Evolutionary conservation across 1,140 invertebrate genomes (phyloP).

Genomic region (Prorops nasuta): DNA sequence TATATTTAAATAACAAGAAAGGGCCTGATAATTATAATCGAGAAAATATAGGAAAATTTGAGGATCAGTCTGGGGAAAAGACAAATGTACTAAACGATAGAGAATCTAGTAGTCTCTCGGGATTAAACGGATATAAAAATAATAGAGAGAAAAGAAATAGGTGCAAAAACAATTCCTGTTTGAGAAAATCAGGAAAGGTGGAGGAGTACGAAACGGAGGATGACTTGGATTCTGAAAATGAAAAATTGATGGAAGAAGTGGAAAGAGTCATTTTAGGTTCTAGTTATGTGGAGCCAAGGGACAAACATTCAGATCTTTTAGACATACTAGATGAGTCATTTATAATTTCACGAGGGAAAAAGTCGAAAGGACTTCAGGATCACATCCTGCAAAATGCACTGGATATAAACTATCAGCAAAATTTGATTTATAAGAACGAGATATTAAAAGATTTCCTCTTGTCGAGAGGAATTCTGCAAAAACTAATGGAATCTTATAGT

Average conservation of each 20-base stretch:
- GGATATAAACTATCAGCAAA: slow-evolving; percentile 21
- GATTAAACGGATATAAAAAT: too few relatives aligned
- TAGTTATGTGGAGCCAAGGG: slow-evolving; percentile 14
- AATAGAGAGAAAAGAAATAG: too few relatives aligned
- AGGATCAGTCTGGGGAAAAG: too few relatives aligned
- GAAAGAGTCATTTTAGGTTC: neutral
- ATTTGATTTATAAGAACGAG: slow-evolving; percentile 30
- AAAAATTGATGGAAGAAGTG: slow-evolving; percentile 1
- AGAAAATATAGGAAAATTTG: too few relatives aligned
- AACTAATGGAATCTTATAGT: neutral
- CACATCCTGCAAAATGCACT: neutral
- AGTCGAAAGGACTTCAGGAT: slow-evolving; percentile 3
- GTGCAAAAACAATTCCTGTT: neutral
- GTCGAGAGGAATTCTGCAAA: neutral
- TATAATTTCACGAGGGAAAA: slow-evolving; percentile 38
- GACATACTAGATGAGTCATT: slow-evolving; percentile 30
- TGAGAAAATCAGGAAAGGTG: neutral
- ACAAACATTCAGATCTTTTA: slow-evolving; percentile 27
- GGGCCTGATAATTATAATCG: too few relatives aligned
- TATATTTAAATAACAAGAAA: too few relatives aligned
- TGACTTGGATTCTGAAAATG: neutral
- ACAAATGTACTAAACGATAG: too few relatives aligned
- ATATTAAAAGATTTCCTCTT: slow-evolving; percentile 23
- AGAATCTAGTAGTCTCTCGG: too few relatives aligned
- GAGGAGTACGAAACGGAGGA: neutral